Evolutionary conservation across 2,888 invertebrate genomes (phyloP).

Genomic region (Buathra laborator): DNA sequence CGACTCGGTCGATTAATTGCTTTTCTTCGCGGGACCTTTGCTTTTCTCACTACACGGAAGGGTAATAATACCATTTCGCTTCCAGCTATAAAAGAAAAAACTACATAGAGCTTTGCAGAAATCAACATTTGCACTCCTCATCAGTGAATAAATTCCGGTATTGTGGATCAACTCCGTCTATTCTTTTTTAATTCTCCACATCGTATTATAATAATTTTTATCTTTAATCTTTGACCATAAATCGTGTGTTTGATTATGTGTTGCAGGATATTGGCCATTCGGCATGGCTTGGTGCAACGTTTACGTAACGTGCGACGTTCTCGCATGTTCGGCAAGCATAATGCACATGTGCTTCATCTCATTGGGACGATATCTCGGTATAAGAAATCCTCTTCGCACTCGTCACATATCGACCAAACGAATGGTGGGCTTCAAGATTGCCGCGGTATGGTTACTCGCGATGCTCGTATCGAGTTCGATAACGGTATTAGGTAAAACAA

Average conservation of each 20-base stretch:
- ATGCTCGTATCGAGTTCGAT: constrained; percentile 95
- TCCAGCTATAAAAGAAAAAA: neutral
- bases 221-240: no score
- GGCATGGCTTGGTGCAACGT: constrained; percentile 97
- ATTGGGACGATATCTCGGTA: constrained; percentile 94
- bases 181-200: no score
- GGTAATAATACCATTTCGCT: neutral
- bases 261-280: constrained; percentile 96
- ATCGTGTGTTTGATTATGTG: constrained; percentile 42
- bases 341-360: constrained; percentile 98
- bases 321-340: constrained; percentile 98
- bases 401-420: constrained; percentile 94
- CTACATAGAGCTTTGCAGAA: neutral
- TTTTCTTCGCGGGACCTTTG: constrained; percentile 41
- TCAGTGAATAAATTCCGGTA: no score
- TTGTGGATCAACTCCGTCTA: no score
- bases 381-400: constrained; percentile 95
- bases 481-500: constrained; percentile 91
- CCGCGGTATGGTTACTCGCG: constrained; percentile 96
- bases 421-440: constrained; percentile 94
- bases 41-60: constrained; percentile 14
- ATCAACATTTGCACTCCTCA: no score
- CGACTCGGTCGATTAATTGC: constrained; percentile 54
- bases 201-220: no score
- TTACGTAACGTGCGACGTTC: constrained; percentile 97